A percentile compares a stretch with the other conserved stretches of the same genome.
These are phyloP conservation scores for Priocnemis perturbator DNA, from an alignment of 2,888 invertebrate species.

Conservation along the genomic window DNA sequence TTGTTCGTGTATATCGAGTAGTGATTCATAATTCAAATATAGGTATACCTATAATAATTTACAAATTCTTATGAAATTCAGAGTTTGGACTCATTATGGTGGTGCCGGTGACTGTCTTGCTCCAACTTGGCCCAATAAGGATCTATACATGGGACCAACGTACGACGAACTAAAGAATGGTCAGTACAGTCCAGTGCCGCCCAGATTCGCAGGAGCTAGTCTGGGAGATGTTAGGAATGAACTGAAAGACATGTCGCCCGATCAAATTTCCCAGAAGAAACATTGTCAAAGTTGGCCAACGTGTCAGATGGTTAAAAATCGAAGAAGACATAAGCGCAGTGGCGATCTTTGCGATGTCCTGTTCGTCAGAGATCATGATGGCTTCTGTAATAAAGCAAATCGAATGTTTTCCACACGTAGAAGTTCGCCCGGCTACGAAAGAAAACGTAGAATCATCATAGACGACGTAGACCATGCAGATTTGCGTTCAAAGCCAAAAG, in stretches of 20 bases:
- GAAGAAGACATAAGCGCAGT: conserved; percentile 16
- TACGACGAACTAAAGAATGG: conserved; percentile 57
- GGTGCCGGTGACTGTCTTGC: conserved; percentile 57
- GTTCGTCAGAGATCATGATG: conserved; percentile 46
- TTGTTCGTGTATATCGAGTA: too few relatives aligned
- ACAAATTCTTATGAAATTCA: conserved; percentile 4
- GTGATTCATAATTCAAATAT: too few relatives aligned
- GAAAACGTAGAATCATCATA: neutral
- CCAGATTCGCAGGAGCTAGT: conserved; percentile 59
- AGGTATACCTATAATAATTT: too few relatives aligned
- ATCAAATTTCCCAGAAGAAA: conserved; percentile 20
- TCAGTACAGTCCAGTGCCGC: conserved; percentile 58
- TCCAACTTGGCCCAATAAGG: conserved; percentile 77
- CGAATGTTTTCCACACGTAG: conserved; percentile 18
- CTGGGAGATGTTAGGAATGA: conserved; percentile 53
- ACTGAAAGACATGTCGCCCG: conserved; percentile 44
- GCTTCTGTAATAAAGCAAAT: conserved; percentile 14
- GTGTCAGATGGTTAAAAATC: conserved; percentile 23
- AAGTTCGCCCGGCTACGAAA: neutral
- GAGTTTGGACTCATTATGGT: conserved; percentile 62
- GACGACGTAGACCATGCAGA: neutral
- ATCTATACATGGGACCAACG: conserved; percentile 77
- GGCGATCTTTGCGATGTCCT: conserved; percentile 60
- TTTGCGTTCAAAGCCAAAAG: too few relatives aligned
- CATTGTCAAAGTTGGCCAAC: conserved; percentile 59